These are phyloP conservation scores for Eupithecia dodoneata DNA, from an alignment of 2,888 invertebrate species.

Conservation along the genomic window DNA sequence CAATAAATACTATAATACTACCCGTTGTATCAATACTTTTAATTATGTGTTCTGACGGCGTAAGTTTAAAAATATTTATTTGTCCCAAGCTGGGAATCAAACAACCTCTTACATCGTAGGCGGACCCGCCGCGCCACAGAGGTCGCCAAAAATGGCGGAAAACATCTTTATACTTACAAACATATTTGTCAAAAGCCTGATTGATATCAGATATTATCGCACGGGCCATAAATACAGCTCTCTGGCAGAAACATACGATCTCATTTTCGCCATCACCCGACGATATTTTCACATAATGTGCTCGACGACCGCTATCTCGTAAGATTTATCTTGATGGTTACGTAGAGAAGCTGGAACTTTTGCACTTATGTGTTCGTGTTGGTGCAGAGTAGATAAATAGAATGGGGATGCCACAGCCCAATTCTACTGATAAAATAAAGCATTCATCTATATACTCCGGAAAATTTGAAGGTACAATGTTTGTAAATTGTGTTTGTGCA, in stretches of 20 bases:
- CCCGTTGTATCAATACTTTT: no score
- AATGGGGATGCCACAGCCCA: background rate
- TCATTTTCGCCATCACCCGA: conserved; percentile 64
- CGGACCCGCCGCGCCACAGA: no score
- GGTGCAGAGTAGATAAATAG: conserved; percentile 17
- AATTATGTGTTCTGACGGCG: no score
- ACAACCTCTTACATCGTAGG: no score
- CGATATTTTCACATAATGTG: conserved; percentile 71
- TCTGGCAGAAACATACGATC: conserved; percentile 46
- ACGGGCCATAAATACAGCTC: conserved; percentile 5
- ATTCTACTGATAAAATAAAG: background rate
- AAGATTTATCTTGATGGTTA: conserved; percentile 70
- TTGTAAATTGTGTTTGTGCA: no score
- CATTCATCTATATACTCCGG: background rate
- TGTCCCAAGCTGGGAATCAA: no score
- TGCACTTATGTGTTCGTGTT: conserved; percentile 23
- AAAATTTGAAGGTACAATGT: no score
- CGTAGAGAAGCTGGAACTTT: conserved; percentile 41
- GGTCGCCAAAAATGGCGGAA: background rate
- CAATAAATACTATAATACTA: no score
- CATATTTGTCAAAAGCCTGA: conserved; percentile 6
- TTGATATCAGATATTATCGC: conserved; percentile 9
- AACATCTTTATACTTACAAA: background rate
- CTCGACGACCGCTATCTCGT: conserved; percentile 60
- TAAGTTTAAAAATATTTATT: no score